Evolutionary conservation across 2,113 vertebrate species (phyloP), one percentile per base, ranked within the genome.

Genomic region (Zosterops pallidus): DNA sequence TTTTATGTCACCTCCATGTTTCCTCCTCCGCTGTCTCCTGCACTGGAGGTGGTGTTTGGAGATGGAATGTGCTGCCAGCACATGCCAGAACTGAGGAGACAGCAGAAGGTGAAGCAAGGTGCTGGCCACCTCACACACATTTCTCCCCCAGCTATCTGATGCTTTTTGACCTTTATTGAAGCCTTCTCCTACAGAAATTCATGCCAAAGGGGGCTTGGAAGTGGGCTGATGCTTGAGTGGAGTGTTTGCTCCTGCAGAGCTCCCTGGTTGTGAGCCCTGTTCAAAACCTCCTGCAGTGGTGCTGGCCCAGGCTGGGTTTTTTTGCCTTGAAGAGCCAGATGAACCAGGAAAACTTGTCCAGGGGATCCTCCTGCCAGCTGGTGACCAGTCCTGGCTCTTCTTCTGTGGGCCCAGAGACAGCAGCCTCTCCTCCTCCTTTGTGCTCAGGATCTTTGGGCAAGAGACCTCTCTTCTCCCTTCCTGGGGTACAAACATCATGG

Each of bases 11-110:
- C 92, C 90, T 96, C 80, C 22, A 1, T 67, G 72, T 71, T 93
- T 93, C 92, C 86, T 95, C 83, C 86, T 94, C 90, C 90, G 87
- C 93, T 74, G 93, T 87, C 87, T 92, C 90, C 91, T 90, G 93
- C 19, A 3, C 85, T 60, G 92, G 56, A 69, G 93, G 95, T 0
- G 76, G 92, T 77, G 82, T 78, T 77, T 59, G 83, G 90, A 67
- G 76, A n/a, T 67, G 79, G 82, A 6, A 47, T 37, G 76, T 70
- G 78, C 82, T 86, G 75, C 67, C 42, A 79, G 87, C 59, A 53
- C 8, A 12, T 0, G 3, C 77, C 28, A 10, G 77, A 8, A 39
- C 89, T n/a, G 19, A 64, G 63, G 23, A 83, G 55, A 39, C 55
- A 17, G 76, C 83, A 90, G 86, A 42, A 92, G 85, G 50, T 74